A percentile compares a stretch with the other conserved stretches of the same genome.
Conservation (phyloP, 2,797 vertebrate genomes). For the Bufotes viridis region DNA sequence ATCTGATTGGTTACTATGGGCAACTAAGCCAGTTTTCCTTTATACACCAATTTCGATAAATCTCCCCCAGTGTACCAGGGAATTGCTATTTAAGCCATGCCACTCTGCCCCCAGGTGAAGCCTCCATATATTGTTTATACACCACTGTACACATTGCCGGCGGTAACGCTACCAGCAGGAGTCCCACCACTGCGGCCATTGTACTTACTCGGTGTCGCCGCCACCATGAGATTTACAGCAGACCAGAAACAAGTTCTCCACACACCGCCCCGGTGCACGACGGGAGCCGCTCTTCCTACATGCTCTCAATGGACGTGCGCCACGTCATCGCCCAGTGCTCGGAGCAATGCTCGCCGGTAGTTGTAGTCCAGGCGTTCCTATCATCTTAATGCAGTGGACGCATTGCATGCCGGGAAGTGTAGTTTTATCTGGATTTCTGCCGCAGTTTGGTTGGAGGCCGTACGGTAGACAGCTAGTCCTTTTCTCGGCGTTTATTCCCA, state of each 20-base stretch:
- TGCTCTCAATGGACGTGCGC: not conserved
- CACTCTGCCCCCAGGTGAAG: not conserved
- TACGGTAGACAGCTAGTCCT: not conserved
- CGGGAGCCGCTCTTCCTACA: not conserved
- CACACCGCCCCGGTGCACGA: not conserved
- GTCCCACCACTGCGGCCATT: not conserved
- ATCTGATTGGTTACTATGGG: too few species aligned
- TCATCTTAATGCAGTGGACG: not conserved
- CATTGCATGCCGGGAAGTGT: conserved; percentile 46
- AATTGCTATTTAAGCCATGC: not conserved
- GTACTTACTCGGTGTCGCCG: not conserved
- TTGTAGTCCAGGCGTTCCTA: conserved; percentile 5
- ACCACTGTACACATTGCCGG: not conserved
- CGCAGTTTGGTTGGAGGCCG: conserved; percentile 14
- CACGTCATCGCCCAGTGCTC: not conserved
- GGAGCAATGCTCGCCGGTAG: not conserved
- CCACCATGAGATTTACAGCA: not conserved
- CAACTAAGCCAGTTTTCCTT: too few species aligned
- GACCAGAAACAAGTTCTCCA: not conserved
- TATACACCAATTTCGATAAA: not conserved
- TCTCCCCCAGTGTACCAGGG: not conserved
- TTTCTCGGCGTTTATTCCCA: not conserved
- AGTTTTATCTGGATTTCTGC: conserved; percentile 5
- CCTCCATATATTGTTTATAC: not conserved
- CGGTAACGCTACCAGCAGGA: not conserved